Base-by-base conservation (phyloP, 2,113 vertebrate genomes). In the Puffinus mauretanicus region DNA sequence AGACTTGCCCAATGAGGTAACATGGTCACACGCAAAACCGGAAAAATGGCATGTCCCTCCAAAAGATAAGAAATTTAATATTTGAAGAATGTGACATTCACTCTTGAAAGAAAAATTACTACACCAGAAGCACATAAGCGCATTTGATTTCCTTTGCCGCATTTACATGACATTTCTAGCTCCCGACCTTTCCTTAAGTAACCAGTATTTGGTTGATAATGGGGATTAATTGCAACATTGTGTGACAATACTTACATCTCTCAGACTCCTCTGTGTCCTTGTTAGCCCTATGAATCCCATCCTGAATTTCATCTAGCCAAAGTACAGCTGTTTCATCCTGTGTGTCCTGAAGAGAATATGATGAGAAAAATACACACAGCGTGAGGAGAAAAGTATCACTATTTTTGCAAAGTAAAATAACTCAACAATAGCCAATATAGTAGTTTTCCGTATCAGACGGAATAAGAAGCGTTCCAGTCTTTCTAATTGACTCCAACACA, bases 231-330 rank as follows among this genome's bases (percentile, higher is more conserved):
- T 58, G 38, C 57, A 82, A 24, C 26, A 26, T 7, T 10, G 40
- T 7, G 14, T 1, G 3, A 94, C 47, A 49, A 86, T 36, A 96
- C 99, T 94, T 98, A 99, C 99, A 99, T 71, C 95, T 98, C 44
- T 99, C 93, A 1, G 99, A 99, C 73, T 99, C 99, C 55, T 98
- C 98, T 3, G 99, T 99, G 88, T 99, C 99, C 95, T 98, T 98
- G 97, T 99, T 99, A 26, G 99, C 98, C 92, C 95, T 98, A 38
- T 98, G 97, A 96, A 99, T 97, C 16, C 98, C 98, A 81, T 99
- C 98, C 93, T 99, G 99, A 96, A 99, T 99, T 98, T 99, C 99
- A 98, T 99, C 99, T 96, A 99, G 92, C 99, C 99, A 99, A 52
- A 99, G 97, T 55, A 99, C 99, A 79, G 99, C 99, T 46, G 99